Percentiles rank a stretch among this genome's conserved stretches.
phyloP scores from a whole-genome alignment of 2,797 vertebrate species.

The Rhinatrema bivittatum region DNA sequence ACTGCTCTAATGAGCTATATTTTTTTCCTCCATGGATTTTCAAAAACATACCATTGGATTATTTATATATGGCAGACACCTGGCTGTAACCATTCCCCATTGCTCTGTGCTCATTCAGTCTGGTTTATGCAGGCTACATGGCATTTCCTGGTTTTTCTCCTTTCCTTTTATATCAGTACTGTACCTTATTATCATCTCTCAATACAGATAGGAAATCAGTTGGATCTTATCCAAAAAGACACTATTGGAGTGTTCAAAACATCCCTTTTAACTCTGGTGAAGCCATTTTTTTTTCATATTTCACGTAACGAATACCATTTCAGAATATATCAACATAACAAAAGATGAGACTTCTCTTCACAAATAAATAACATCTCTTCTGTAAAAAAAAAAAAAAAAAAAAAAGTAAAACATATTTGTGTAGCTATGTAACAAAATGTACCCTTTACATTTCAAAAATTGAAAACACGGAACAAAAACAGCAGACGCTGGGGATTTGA shows the following conservation, averaged over 20 bases:
- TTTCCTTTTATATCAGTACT: neutral
- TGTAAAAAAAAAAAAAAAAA: neutral
- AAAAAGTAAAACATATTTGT: slow-evolving; percentile 21
- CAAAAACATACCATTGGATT: slow-evolving; percentile 29
- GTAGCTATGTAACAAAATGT: slow-evolving; percentile 33
- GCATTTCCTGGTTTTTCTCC: neutral
- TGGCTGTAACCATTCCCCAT: slow-evolving; percentile 21
- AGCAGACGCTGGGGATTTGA: slow-evolving; percentile 28
- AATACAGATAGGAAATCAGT: neutral
- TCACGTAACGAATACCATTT: slow-evolving; percentile 20
- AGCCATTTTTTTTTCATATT: neutral
- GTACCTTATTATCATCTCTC: neutral
- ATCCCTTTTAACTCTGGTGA: neutral
- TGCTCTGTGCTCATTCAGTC: slow-evolving; percentile 6
- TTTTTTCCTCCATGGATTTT: slow-evolving; percentile 43
- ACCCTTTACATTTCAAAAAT: slow-evolving; percentile 38
- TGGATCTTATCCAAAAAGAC: neutral
- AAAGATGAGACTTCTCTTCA: too few species aligned
- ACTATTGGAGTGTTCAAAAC: slow-evolving; percentile 3
- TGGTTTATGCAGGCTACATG: slow-evolving; percentile 1
- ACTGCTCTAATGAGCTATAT: slow-evolving; percentile 38
- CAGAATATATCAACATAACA: too few species aligned
- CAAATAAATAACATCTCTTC: too few species aligned
- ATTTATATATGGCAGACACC: slow-evolving; percentile 16
- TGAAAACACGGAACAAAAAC: slow-evolving; percentile 40